phyloP scores from a whole-genome alignment of 2,888 invertebrate species.

The Idaea dimidiata region DNA sequence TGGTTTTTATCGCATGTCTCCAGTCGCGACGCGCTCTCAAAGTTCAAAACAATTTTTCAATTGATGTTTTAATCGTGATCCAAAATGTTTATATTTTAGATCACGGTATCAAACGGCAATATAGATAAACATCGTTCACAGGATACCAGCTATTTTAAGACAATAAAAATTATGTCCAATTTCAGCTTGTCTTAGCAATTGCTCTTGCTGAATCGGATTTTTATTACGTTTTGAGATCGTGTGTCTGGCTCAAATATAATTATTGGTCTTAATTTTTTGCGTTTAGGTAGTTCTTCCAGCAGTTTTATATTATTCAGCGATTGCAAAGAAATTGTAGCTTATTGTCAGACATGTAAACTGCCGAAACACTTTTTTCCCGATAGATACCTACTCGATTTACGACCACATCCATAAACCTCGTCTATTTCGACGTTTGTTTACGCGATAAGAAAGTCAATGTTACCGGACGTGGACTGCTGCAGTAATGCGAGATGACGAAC shows the following conservation, averaged over 20 bases:
- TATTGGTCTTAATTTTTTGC: not conserved
- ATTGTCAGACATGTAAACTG: not conserved
- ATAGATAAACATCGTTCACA: constrained; percentile 24
- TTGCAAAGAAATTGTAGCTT: not conserved
- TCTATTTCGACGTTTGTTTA: constrained; percentile 67
- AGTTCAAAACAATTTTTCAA: constrained; percentile 10
- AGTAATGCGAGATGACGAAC: constrained; percentile 67
- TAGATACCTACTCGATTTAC: constrained; percentile 36
- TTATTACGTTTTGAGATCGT: constrained; percentile 10
- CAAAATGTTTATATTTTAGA: constrained; percentile 29
- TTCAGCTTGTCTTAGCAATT: constrained; percentile 7
- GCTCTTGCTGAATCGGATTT: constrained; percentile 17
- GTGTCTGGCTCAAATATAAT: not conserved
- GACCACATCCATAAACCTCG: constrained; percentile 37
- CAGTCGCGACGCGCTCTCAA: not conserved
- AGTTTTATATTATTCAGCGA: not conserved
- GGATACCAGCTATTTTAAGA: constrained; percentile 26
- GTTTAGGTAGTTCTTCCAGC: not conserved
- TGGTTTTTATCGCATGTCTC: not conserved
- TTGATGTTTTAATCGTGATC: too few relatives aligned
- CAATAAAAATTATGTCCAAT: constrained; percentile 18
- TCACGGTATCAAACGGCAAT: constrained; percentile 28
- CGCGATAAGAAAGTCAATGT: constrained; percentile 73
- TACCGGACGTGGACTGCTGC: constrained; percentile 68
- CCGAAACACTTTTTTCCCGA: constrained; percentile 3